phyloP scores from a whole-genome alignment of 2,888 invertebrate species.

The Yponomeuta plumbellus region DNA sequence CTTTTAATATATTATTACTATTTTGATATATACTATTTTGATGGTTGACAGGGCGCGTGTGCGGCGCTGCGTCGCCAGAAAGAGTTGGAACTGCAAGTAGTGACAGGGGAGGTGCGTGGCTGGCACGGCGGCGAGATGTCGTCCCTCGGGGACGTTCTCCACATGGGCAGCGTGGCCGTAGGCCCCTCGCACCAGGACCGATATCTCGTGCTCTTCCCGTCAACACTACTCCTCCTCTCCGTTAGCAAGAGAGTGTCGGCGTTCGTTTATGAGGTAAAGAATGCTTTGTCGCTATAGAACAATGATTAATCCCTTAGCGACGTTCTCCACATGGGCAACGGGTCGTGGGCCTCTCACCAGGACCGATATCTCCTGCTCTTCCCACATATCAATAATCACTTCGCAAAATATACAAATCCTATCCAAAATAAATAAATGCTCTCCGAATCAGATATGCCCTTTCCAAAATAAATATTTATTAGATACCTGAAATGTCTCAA shows the following conservation, averaged over 20 bases:
- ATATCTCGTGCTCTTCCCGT: conserved; percentile 94
- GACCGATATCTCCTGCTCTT: no score
- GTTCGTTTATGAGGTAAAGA: conserved; percentile 94
- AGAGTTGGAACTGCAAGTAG: conserved; percentile 96
- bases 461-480: no score
- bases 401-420: no score
- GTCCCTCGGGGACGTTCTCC: conserved; percentile 88
- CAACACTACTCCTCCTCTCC: conserved; percentile 90
- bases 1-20: no score
- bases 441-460: no score
- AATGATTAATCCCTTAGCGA: no score
- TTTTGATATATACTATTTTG: no score
- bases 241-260: conserved; percentile 95
- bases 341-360: no score
- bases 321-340: no score
- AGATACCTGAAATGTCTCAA: no score
- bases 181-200: conserved; percentile 91
- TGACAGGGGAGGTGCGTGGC: conserved; percentile 94
- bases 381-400: no score
- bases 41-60: conserved; percentile 83
- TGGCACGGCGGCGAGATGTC: conserved; percentile 88
- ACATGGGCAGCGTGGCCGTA: conserved; percentile 94
- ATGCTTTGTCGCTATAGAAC: conserved; percentile 22
- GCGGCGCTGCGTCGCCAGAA: conserved; percentile 92
- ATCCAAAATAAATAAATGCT: no score